phyloP scores from a whole-genome alignment of 1,140 invertebrate genomes.

The Dysdera silvatica region DNA sequence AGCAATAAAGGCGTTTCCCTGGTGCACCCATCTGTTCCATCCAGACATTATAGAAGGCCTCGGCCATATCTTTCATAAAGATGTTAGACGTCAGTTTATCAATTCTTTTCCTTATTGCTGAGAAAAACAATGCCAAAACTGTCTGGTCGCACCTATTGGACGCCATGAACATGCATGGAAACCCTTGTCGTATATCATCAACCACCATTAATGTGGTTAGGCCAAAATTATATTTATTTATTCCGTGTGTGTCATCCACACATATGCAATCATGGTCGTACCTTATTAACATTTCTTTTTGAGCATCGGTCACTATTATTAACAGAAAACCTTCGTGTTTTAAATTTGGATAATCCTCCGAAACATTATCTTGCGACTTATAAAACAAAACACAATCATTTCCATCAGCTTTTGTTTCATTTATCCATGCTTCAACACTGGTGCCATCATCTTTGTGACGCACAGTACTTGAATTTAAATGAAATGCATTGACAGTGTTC shows the following conservation, averaged over 20 bases:
- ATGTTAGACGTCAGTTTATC: background rate
- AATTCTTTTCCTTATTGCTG: background rate
- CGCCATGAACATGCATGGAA: background rate
- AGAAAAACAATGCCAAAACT: background rate
- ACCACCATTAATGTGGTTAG: background rate
- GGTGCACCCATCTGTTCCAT: background rate
- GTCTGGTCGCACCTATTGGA: background rate
- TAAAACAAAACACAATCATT: background rate
- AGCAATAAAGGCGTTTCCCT: background rate
- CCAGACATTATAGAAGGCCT: constrained; percentile 16
- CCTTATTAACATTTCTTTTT: background rate
- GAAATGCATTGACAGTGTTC: background rate
- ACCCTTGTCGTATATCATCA: constrained; percentile 1
- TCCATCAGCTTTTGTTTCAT: background rate
- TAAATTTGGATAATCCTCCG: background rate
- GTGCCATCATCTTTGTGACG: background rate
- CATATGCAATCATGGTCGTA: background rate
- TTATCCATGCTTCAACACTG: background rate
- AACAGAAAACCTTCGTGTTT: background rate
- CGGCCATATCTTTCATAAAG: constrained; percentile 17
- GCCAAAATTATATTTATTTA: constrained; percentile 7
- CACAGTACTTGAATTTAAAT: background rate
- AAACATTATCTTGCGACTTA: background rate
- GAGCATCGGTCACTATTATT: constrained; percentile 4
- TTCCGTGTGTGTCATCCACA: background rate